These are phyloP conservation scores for Sebastes trivittatus DNA, from an alignment of 2,797 vertebrate species.

Conservation along the genomic window DNA sequence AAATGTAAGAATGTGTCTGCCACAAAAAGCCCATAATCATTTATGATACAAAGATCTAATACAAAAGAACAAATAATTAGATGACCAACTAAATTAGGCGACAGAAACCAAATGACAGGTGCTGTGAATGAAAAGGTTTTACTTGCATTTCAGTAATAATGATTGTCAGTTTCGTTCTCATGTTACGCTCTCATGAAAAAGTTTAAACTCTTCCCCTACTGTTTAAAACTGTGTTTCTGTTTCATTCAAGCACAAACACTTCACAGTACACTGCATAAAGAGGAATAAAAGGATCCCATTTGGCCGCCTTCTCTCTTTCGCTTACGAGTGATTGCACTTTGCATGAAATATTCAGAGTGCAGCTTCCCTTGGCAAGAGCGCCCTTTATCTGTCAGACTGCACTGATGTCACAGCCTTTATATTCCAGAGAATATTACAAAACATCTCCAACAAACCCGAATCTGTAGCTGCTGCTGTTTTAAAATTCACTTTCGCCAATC, in stretches of 20 bases:
- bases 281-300: constrained; percentile 6
- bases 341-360: constrained; percentile 58
- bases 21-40: neutral
- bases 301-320: constrained; percentile 19
- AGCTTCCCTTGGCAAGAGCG: constrained; percentile 13
- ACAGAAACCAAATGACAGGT: neutral
- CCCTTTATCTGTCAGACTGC: constrained; percentile 27
- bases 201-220: neutral
- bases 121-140: neutral
- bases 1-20: neutral
- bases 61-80: neutral
- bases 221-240: neutral
- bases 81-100: neutral
- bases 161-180: too few species aligned
- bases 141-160: neutral
- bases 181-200: neutral
- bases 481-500: neutral
- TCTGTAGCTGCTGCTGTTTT: neutral
- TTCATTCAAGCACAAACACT: neutral
- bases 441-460: neutral
- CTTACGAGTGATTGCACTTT: constrained; percentile 31
- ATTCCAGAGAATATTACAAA: neutral
- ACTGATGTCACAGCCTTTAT: constrained; percentile 8
- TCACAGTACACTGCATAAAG: neutral
- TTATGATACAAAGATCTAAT: neutral